Percentiles rank a stretch among this genome's conserved stretches.
These are phyloP conservation scores for Charaxes varanes DNA, from an alignment of 1,140 invertebrate genomes.

Conservation along the genomic window DNA sequence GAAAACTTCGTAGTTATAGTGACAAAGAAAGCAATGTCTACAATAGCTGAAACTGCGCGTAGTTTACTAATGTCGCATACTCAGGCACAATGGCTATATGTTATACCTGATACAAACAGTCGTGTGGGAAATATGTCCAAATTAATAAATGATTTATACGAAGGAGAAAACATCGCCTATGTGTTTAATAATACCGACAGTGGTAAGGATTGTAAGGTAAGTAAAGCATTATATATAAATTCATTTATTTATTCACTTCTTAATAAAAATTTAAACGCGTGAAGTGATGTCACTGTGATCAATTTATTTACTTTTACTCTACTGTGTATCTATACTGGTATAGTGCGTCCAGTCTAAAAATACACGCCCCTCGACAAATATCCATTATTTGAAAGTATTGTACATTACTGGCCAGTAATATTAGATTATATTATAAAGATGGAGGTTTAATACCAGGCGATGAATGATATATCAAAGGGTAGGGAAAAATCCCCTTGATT, in stretches of 20 bases:
- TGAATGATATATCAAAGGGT: no score
- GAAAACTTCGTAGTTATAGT: constrained; percentile 73
- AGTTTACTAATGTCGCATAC: constrained; percentile 79
- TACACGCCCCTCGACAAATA: no score
- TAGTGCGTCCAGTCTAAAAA: no score
- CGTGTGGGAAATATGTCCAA: constrained; percentile 67
- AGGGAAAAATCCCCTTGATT: no score
- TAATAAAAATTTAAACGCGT: background rate
- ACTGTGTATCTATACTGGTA: no score
- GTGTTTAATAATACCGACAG: constrained; percentile 80
- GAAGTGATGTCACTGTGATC: no score
- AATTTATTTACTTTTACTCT: no score
- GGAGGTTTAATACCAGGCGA: no score
- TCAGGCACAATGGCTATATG: constrained; percentile 85
- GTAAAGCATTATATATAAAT: no score
- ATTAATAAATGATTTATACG: constrained; percentile 76
- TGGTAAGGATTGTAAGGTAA: constrained; percentile 73
- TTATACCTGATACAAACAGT: constrained; percentile 78
- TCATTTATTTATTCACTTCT: constrained; percentile 6
- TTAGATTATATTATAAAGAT: no score
- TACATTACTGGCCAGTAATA: no score
- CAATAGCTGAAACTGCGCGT: constrained; percentile 81
- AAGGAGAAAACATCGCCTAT: constrained; percentile 90
- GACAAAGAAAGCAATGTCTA: constrained; percentile 64
- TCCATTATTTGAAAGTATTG: no score